These are phyloP conservation scores for Gymnorhina tibicen DNA, from an alignment of 2,113 vertebrate species.

Conservation along the genomic window DNA sequence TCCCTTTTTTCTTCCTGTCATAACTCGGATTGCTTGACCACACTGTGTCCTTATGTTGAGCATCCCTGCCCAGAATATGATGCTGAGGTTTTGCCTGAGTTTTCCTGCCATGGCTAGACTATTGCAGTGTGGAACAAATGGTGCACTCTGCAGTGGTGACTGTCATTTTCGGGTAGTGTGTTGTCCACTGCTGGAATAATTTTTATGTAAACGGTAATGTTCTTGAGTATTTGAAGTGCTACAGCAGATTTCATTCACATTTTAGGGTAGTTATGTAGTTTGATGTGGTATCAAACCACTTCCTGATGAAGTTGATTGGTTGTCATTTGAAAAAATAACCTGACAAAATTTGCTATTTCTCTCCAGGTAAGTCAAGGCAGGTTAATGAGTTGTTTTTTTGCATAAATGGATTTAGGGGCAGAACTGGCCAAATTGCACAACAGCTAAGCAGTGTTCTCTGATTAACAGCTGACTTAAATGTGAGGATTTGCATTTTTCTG, in stretches of 20 bases:
- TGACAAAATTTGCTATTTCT: neutral
- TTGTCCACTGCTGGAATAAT: conserved; percentile 38
- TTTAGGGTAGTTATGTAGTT: neutral
- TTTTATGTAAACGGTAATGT: neutral
- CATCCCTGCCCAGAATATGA: neutral
- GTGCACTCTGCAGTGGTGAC: neutral
- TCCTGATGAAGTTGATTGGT: neutral
- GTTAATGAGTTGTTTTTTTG: conserved; percentile 69
- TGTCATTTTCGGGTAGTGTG: conserved; percentile 39
- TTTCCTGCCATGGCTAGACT: neutral
- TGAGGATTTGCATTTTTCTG: conserved; percentile 54
- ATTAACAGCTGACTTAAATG: conserved; percentile 68
- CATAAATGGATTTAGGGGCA: conserved; percentile 71
- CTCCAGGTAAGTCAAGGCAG: neutral
- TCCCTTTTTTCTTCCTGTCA: neutral
- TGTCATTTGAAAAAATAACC: neutral
- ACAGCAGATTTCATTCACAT: neutral
- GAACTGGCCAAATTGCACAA: conserved; percentile 68
- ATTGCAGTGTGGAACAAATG: neutral
- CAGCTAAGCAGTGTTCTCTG: conserved; percentile 49
- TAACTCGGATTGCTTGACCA: neutral
- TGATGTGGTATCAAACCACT: neutral
- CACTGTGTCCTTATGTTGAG: neutral
- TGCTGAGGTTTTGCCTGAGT: neutral
- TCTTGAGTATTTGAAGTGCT: neutral